A percentile compares a stretch with the other conserved stretches of the same genome.
phyloP scores from a whole-genome alignment of 2,797 vertebrate genomes.

The Peromyscus nudipes region DNA sequence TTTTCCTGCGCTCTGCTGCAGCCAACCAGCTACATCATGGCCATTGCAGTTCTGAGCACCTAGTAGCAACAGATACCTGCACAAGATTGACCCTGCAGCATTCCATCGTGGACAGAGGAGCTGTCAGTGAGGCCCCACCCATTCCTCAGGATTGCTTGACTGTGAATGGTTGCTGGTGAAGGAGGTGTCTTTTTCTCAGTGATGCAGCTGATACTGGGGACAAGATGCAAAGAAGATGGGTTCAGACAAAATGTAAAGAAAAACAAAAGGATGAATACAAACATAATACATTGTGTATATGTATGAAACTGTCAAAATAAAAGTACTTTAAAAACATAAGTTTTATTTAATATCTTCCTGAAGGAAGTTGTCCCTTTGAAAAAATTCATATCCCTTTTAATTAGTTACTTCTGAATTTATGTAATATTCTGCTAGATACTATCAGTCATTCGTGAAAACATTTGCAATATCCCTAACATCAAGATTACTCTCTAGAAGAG shows the following conservation, averaged over 20 bases:
- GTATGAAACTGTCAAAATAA: background rate
- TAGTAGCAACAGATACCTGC: background rate
- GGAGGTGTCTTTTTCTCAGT: background rate
- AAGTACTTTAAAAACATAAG: background rate
- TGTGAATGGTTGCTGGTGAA: background rate
- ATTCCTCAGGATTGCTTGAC: background rate
- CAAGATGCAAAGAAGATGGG: background rate
- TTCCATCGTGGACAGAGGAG: background rate
- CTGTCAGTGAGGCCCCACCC: too few relatives aligned
- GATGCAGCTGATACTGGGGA: too few relatives aligned
- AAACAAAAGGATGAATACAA: background rate
- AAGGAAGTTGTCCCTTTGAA: constrained; percentile 44
- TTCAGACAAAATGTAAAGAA: background rate
- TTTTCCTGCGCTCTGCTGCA: too few relatives aligned
- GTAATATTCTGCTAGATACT: background rate
- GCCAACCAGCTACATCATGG: background rate
- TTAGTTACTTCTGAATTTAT: constrained; percentile 43
- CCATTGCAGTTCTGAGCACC: background rate
- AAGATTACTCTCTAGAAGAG: constrained; percentile 28
- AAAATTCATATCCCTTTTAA: constrained; percentile 42
- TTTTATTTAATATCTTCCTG: constrained; percentile 28
- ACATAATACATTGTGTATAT: background rate
- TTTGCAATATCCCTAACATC: background rate
- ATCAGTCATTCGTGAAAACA: constrained; percentile 38
- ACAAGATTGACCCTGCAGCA: background rate